A percentile compares a stretch with the other conserved stretches of the same genome.
These are phyloP conservation scores for Aplodontia rufa DNA, from an alignment of 2,113 vertebrate species.

Conservation along the genomic window DNA sequence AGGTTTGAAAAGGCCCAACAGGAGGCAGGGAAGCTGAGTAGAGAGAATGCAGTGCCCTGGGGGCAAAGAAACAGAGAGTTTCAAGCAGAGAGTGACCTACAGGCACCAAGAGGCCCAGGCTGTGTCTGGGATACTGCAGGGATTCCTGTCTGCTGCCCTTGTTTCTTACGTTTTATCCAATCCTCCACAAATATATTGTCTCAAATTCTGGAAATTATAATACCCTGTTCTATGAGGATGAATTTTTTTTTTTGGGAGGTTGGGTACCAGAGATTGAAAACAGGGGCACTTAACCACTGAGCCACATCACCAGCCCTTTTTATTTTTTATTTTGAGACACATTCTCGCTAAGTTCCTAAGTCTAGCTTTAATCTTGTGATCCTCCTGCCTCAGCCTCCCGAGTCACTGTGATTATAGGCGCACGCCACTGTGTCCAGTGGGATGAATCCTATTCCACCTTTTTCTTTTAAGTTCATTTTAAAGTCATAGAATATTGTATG, in stretches of 20 bases:
- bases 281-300: too few species aligned
- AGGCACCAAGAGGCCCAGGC: neutral
- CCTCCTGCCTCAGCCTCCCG: too few species aligned
- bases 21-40: neutral
- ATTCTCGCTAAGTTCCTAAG: too few species aligned
- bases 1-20: neutral
- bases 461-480: neutral
- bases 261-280: too few species aligned
- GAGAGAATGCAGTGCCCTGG: neutral
- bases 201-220: slow-evolving; percentile 48
- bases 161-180: slow-evolving; percentile 13
- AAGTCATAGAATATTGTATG: neutral
- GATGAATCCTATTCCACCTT: neutral
- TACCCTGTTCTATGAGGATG: neutral
- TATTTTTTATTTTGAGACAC: too few species aligned
- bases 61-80: neutral
- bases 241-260: too few species aligned
- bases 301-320: too few species aligned
- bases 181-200: neutral
- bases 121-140: neutral
- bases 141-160: neutral
- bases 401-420: too few species aligned
- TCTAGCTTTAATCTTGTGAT: too few species aligned
- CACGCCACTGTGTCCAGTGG: too few species aligned
- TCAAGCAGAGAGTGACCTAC: neutral